Base-by-base conservation (phyloP, 2,888 invertebrate genomes). In the Homarus gammarus region DNA sequence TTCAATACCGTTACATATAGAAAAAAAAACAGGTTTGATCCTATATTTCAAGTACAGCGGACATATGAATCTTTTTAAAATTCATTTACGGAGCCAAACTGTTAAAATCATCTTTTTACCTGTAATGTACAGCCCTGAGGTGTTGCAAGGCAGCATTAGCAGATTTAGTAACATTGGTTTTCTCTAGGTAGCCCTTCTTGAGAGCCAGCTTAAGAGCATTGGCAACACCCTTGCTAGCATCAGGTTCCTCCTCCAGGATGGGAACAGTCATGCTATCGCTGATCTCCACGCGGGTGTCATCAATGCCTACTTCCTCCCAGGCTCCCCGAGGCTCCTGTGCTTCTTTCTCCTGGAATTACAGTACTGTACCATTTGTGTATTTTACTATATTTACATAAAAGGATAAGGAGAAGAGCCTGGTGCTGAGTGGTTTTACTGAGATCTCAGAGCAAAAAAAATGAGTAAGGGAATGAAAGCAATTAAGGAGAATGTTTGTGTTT, bases 131-230 rank as follows among this genome's bases (percentile, higher is more conserved):
- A 0, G 97, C 97, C 93, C 96, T 96, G 10, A 97, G 93, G 94
- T 97, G 96, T 6, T 96, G 96, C 94, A 96, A 95, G 93, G 96
- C 92, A 64, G 93, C 95, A 0, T 91, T 92, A 40, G 90, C 90
- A 31, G 90, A 85, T 84, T 91, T 90, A 56, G 82, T 61, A n/a
- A 61, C 33, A 36, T 88, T 82, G 18, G 97, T 97, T 92, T 96
- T 96, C 94, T 98, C 98, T 89, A 98, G 95, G 94, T 98, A 98
- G 15, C 98, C 99, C 95, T 99, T 99, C 93, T 97, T 98, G 94
- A 97, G 95, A 38, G 99, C 99, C 92, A 99, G 95, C 93, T 96
- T 96, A 91, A 99, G 95, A 22, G 99, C 99, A 92, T 97, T 98
- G 72, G 96, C 98, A 90, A 99, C 96, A 82, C 99, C 99, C n/a